phyloP scores from a whole-genome alignment of 1,140 invertebrate genomes.

The Pseudoatta argentina region DNA sequence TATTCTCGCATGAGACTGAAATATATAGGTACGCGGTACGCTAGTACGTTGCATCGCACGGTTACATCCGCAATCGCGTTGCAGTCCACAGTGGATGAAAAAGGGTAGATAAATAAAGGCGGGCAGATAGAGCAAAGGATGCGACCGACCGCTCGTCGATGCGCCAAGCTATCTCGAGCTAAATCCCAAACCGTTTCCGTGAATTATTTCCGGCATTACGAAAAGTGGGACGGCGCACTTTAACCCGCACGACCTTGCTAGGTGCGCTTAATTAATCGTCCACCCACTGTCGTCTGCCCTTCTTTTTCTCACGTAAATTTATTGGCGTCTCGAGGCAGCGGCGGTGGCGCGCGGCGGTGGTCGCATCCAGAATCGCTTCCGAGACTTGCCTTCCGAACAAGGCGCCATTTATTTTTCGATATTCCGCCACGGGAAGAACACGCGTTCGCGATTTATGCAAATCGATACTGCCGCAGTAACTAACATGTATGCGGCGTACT shows the following conservation, averaged over 20 bases:
- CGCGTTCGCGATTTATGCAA: constrained; percentile 67
- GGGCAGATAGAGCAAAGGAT: constrained; percentile 43
- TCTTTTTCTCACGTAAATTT: constrained; percentile 65
- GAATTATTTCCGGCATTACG: constrained; percentile 76
- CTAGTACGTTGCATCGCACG: constrained; percentile 48
- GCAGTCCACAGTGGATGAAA: constrained; percentile 36
- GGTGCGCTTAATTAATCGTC: constrained; percentile 74
- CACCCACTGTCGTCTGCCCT: constrained; percentile 19
- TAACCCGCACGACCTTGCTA: constrained; percentile 66
- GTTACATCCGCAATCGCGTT: constrained; percentile 70
- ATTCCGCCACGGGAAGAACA: constrained; percentile 41
- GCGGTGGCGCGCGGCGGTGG: not conserved
- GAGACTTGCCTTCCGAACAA: constrained; percentile 47
- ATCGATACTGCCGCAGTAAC: constrained; percentile 65
- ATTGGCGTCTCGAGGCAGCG: constrained; percentile 66
- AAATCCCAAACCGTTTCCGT: constrained; percentile 75
- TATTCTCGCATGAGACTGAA: constrained; percentile 65
- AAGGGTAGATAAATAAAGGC: constrained; percentile 66
- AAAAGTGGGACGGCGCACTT: constrained; percentile 75
- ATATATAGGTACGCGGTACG: constrained; percentile 58
- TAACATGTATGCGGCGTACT: constrained; percentile 28
- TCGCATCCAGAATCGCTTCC: constrained; percentile 46
- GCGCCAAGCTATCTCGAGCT: constrained; percentile 47
- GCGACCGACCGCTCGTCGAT: constrained; percentile 63
- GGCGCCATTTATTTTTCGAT: constrained; percentile 65